Conservation (phyloP, 1,140 invertebrate genomes). For the Phymastichus coffea region DNA sequence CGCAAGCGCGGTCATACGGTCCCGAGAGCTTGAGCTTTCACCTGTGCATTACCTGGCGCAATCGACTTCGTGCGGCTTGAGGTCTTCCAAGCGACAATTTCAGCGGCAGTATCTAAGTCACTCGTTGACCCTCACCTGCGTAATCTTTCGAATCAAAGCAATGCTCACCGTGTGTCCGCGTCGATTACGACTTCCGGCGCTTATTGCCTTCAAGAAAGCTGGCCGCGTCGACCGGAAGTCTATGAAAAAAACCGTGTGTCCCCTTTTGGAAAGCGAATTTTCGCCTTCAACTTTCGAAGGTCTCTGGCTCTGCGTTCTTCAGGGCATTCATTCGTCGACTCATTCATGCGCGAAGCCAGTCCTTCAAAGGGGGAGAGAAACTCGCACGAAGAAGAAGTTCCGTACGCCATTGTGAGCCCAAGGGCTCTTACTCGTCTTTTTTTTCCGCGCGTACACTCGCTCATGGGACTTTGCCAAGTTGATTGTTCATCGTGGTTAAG, state of each 20-base stretch:
- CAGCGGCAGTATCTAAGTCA: no score
- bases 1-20: no score
- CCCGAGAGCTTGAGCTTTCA: no score
- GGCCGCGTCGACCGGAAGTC: no score
- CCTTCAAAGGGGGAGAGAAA: neutral
- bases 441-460: neutral
- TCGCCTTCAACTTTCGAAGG: neutral
- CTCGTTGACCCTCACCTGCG: no score
- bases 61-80: no score
- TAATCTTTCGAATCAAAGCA: no score
- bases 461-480: neutral
- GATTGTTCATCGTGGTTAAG: conserved; percentile 14
- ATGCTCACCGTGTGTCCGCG: neutral
- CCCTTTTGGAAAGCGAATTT: neutral
- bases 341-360: conserved; percentile 8
- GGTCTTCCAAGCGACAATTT: no score
- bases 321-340: conserved; percentile 9
- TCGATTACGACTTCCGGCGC: no score
- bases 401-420: neutral
- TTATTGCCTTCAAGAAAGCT: no score
- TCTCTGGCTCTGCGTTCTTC: neutral
- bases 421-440: no score
- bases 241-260: neutral
- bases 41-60: no score
- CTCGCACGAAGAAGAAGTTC: neutral